These are phyloP conservation scores for Choristoneura rosaceana DNA, from an alignment of 2,888 invertebrate genomes.

Conservation along the genomic window DNA sequence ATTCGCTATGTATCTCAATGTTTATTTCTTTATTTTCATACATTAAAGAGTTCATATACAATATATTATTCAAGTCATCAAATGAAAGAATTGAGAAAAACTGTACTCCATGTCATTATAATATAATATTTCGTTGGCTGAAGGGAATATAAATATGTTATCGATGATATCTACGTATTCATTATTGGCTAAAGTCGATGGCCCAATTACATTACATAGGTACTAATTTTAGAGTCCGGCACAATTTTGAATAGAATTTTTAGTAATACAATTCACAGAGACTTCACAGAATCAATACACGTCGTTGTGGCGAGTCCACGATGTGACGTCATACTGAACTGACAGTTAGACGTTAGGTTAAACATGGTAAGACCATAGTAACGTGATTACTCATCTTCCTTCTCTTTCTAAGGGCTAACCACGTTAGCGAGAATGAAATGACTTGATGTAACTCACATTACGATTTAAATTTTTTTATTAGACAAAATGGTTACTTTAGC, in stretches of 20 bases:
- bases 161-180: neutral
- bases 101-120: too few species aligned
- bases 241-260: slow-evolving; percentile 29
- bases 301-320: slow-evolving; percentile 9
- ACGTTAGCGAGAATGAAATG: slow-evolving; percentile 21
- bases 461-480: neutral
- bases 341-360: slow-evolving; percentile 1
- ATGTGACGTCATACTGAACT: slow-evolving; percentile 1
- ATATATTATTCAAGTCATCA: too few species aligned
- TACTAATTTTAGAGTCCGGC: slow-evolving; percentile 22
- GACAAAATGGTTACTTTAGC: neutral
- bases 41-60: too few species aligned
- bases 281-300: slow-evolving; percentile 14
- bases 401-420: slow-evolving; percentile 16
- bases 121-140: neutral
- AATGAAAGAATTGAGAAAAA: too few species aligned
- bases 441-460: slow-evolving; percentile 21
- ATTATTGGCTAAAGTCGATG: neutral
- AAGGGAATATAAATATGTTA: slow-evolving; percentile 3
- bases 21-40: too few species aligned
- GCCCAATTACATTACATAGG: slow-evolving; percentile 13
- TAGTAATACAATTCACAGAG: slow-evolving; percentile 9
- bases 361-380: slow-evolving; percentile 6
- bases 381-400: slow-evolving; percentile 32
- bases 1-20: too few species aligned